Evolutionary conservation across 2,113 vertebrate genomes (phyloP).

Genomic region (Poicephalus meyeri): DNA sequence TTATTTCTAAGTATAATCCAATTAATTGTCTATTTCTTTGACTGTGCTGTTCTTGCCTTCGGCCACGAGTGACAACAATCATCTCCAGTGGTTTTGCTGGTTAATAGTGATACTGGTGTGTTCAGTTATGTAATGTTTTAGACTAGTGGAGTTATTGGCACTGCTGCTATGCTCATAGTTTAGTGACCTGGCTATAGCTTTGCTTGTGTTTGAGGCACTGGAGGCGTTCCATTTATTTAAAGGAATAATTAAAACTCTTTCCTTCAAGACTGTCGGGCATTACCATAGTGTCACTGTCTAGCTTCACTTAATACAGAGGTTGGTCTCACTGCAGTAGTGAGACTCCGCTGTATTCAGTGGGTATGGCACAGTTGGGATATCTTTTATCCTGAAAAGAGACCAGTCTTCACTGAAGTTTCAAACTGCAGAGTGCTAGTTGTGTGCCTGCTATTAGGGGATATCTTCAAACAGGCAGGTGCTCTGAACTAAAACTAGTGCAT

Average conservation of each 20-base stretch:
- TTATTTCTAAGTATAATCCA: background rate
- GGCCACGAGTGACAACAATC: background rate
- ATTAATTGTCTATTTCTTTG: background rate
- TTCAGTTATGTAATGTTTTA: background rate
- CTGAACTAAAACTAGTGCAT: background rate
- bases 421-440: background rate
- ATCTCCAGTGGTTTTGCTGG: background rate
- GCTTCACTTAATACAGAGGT: background rate
- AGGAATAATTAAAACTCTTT: background rate
- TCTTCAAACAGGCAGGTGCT: background rate
- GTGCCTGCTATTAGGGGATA: background rate
- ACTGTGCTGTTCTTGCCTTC: accelerated
- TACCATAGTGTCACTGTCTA: background rate
- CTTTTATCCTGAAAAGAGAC: background rate
- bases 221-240: background rate
- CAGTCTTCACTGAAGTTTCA: background rate
- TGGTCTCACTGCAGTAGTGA: background rate
- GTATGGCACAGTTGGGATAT: background rate
- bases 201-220: background rate
- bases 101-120: background rate
- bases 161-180: background rate
- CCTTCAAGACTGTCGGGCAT: background rate
- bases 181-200: background rate
- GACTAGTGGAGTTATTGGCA: background rate
- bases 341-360: background rate